Conservation (phyloP, 1,140 invertebrate genomes). For the Phymastichus coffea region DNA sequence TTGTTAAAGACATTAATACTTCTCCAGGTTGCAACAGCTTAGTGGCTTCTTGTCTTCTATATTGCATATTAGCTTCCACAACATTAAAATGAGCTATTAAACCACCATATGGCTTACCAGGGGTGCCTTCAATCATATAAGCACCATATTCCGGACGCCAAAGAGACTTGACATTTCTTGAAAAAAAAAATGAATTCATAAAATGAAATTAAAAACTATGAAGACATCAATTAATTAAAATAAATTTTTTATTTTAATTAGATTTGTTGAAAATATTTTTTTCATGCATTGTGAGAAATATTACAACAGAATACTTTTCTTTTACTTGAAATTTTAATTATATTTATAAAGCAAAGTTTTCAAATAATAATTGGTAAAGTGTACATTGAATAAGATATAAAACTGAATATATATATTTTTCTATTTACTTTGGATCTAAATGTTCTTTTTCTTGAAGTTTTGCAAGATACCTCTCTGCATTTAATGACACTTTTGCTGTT, state of each 20-base stretch:
- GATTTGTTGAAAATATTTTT: too few species aligned
- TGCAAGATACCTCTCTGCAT: conserved; percentile 77
- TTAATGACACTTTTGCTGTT: conserved; percentile 79
- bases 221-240: neutral
- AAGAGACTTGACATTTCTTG: conserved; percentile 75
- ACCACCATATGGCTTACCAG: conserved; percentile 92
- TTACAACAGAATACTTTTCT: too few species aligned
- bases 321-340: too few species aligned
- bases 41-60: conserved; percentile 83
- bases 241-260: neutral
- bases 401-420: neutral
- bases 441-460: conserved; percentile 81
- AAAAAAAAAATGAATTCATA: conserved; percentile 33
- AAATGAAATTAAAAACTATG: neutral
- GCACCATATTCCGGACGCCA: conserved; percentile 98
- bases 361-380: too few species aligned
- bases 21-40: conserved; percentile 78
- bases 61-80: conserved; percentile 96
- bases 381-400: too few species aligned
- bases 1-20: conserved; percentile 85
- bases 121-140: conserved; percentile 99
- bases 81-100: conserved; percentile 95
- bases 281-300: neutral
- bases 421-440: conserved; percentile 73
- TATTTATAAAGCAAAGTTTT: too few species aligned